Conservation (phyloP, 53 echinoderm and acorn worm species). For the Paracentrotus lividus region DNA sequence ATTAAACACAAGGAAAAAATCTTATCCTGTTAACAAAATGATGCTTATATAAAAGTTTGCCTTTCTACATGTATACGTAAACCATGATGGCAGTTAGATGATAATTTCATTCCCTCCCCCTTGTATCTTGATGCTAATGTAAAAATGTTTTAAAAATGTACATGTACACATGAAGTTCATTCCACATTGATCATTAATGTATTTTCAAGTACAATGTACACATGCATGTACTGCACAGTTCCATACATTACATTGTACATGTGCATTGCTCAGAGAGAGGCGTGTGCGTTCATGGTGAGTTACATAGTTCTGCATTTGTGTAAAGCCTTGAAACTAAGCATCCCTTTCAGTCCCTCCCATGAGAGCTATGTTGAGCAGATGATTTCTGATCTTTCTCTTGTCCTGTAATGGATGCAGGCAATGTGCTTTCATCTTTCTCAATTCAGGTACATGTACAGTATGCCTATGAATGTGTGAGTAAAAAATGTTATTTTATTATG, state of each 20-base stretch:
- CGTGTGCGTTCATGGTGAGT: neutral
- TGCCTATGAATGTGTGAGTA: neutral
- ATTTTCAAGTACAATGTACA: conserved; percentile 7
- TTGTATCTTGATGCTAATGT: too few species aligned
- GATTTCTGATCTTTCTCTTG: neutral
- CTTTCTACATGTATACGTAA: too few species aligned
- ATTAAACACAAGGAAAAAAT: too few species aligned
- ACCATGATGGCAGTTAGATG: too few species aligned
- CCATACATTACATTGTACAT: neutral
- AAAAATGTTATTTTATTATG: neutral
- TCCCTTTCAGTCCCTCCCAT: neutral
- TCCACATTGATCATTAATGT: too few species aligned
- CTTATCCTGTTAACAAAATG: too few species aligned
- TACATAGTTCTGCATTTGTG: conserved; percentile 29
- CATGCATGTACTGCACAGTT: neutral
- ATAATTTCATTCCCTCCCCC: too few species aligned
- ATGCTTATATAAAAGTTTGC: too few species aligned
- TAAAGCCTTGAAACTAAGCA: neutral
- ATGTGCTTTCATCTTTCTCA: too few species aligned
- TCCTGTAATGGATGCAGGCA: neutral
- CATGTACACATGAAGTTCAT: too few species aligned
- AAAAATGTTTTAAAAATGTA: too few species aligned
- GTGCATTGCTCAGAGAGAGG: neutral
- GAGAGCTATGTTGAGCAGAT: neutral
- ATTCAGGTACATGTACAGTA: neutral